Evolutionary conservation across 2,888 invertebrate species (phyloP), one percentile per base, ranked within the genome.

Genomic region (Zygothrica quintamaculata): DNA sequence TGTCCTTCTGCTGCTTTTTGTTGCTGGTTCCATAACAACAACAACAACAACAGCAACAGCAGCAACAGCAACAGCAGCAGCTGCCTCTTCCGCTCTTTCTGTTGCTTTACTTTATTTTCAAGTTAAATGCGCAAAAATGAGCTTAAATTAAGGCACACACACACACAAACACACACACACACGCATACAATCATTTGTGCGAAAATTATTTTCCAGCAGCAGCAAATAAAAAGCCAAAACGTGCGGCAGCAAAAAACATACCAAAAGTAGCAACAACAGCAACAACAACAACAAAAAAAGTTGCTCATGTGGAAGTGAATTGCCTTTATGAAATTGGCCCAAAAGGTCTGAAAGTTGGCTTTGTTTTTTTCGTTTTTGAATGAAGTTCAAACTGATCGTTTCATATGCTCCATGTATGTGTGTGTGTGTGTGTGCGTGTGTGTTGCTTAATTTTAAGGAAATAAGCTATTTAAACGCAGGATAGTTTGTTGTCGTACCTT

Each of bases 81-180:
- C 78, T 69, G 62, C 69, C 64, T 64, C 64, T 75, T 59, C 64
- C 72, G 71, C 58, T 62, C 50, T 62, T 58, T 39, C 39, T 65
- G 66, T 46, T 65, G 74, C 57, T 74, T 65, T 77, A 75, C 53
- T 74, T 84, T 81, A 77, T 81, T 74, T 87, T 70, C 78, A 76
- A 82, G 52, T 82, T 82, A 82, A 82, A 87, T 84, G 81, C 81
- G 86, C 86, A 82, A 74, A 79, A 86, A 86, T 84, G 82, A 87
- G 87, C 87, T 81, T 71, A 82, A 84, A 87, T 84, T 84, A 87
- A 84, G 81, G 78, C 81, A 78, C 72, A 84, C 65, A 81, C 64
- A 61, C 70, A 58, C 51, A 39, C 53, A 36, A 46, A 53, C 39
- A 50, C 57, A 57, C 37, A 37, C 48, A 50, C 40, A 47, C 36